Base-by-base conservation (phyloP, 2,888 invertebrate genomes). In the Subacronicta megacephala region DNA sequence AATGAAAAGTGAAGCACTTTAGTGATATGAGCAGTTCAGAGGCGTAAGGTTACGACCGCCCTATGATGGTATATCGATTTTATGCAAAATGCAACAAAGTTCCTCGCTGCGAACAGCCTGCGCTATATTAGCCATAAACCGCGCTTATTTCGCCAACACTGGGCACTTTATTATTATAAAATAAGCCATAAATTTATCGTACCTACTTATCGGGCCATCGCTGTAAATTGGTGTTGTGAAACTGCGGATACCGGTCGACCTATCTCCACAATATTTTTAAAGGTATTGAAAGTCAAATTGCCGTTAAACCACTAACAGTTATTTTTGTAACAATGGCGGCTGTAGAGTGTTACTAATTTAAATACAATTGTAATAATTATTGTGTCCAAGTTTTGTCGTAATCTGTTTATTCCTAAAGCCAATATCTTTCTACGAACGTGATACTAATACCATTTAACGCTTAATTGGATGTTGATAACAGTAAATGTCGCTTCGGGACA, bases 41-140 rank as follows among this genome's bases (percentile, higher is more conserved):
- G 29, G 64, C 43, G 42, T 59, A 66, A 51, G 74, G 77, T 80
- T 80, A 74, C 73, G 67, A 78, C 71, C 78, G 62, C 75, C 72
- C 76, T 83, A 80, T 83, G 79, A 81, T 66, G 72, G 73, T 77
- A 73, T 87, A 89, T 91, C 83, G 92, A 91, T 92, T 90, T 92
- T 89, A 92, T 92, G 91, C 89, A 90, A 90, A 91, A 88, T 90
- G 86, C 90, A 90, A 87, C 87, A 81, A 81, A 88, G 87, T 90
- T 87, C 71, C 80, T 72, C 75, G 75, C 75, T 73, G 72, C 78
- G 76, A 84, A 76, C 82, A 78, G 75, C 77, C 78, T 82, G 78
- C 80, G 74, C 75, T 83, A 81, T 87, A 87, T 86, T 83, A 86
- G 72, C 85, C 78, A 81, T 88, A 87, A 88, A 87, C 82, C 75